phyloP scores from a whole-genome alignment of 1,140 invertebrate species.

The Subanguina moxae region DNA sequence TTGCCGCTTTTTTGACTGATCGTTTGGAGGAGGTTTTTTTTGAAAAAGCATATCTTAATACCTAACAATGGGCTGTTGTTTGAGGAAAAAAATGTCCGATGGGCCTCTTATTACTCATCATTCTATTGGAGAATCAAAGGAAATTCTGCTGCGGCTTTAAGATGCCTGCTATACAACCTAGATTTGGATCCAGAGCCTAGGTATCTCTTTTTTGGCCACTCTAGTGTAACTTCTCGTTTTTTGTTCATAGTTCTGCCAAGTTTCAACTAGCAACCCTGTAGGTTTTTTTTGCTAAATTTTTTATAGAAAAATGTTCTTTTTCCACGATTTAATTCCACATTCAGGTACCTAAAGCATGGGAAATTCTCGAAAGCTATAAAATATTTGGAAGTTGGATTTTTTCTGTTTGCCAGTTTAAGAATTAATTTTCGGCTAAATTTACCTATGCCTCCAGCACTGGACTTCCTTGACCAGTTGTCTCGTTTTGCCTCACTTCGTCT shows the following conservation, averaged over 20 bases:
- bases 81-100: not conserved
- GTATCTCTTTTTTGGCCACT: not conserved
- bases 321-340: no score
- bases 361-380: conserved; percentile 12
- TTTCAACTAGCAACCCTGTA: conserved; percentile 13
- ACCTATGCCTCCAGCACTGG: no score
- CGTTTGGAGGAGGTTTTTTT: not conserved
- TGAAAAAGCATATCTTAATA: not conserved
- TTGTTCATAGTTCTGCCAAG: conserved; percentile 16
- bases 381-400: conserved; percentile 10
- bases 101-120: conserved; percentile 10
- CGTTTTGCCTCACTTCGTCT: no score
- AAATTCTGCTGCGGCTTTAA: conserved; percentile 4
- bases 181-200: not conserved
- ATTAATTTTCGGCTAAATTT: not conserved
- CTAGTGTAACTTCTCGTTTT: not conserved
- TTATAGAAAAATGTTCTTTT: no score
- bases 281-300: not conserved
- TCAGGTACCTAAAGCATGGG: conserved; percentile 2
- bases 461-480: no score
- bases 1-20: conserved; percentile 12
- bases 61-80: not conserved
- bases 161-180: conserved; percentile 11
- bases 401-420: not conserved
- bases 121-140: conserved; percentile 24